Conservation (phyloP, 2,113 vertebrate species). For the Ammospiza caudacuta region DNA sequence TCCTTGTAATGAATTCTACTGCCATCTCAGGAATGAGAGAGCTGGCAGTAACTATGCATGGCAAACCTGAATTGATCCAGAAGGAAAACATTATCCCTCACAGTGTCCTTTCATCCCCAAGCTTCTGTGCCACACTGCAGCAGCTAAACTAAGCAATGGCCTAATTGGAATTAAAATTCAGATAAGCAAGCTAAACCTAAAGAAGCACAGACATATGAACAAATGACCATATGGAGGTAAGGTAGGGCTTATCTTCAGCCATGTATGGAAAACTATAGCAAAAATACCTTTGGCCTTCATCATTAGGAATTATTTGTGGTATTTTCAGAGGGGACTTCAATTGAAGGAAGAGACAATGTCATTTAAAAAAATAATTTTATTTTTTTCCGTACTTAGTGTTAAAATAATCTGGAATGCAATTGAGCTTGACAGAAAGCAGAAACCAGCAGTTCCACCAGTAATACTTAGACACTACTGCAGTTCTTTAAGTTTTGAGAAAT, state of each 20-base stretch:
- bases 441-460: neutral
- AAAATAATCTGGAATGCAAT: neutral
- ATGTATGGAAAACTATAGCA: neutral
- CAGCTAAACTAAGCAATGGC: neutral
- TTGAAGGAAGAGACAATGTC: neutral
- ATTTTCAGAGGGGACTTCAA: neutral
- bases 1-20: neutral
- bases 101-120: neutral
- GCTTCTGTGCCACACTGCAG: neutral
- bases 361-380: constrained; percentile 46
- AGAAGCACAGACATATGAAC: neutral
- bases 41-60: neutral
- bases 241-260: neutral
- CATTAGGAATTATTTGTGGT: neutral
- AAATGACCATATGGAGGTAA: neutral
- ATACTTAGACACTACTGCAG: neutral
- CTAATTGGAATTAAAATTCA: neutral
- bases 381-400: neutral
- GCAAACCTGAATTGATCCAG: neutral
- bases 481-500: neutral
- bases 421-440: neutral
- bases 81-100: neutral
- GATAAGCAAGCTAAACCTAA: neutral
- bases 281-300: neutral
- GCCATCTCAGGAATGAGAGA: neutral